Evolutionary conservation across 2,888 invertebrate genomes (phyloP), one percentile per base, ranked within the genome.

Genomic region (Lamellibrachia columna): DNA sequence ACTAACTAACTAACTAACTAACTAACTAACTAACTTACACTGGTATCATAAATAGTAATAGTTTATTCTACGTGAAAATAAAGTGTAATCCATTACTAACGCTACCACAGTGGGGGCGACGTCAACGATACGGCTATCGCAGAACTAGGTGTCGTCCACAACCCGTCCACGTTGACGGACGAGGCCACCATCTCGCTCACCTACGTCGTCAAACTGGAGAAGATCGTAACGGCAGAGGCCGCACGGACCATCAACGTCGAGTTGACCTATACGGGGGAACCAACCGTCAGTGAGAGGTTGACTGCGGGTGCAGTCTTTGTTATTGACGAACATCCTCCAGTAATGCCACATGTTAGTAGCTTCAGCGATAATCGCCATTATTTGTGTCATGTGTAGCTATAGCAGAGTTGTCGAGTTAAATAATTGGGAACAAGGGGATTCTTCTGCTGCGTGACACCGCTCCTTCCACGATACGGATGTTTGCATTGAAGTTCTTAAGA

Each of bases 171-270:
- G 75, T 11, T n/a, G 22, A 75, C 75, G 75, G 75, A 75, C 22
- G 75, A 75, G 15, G 75, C 22, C 75, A 75, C 75, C 75, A 22
- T 75, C 75, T 22, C 75, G 22, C 15, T 75, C 22, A 22, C 75
- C 22, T 75, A 75, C 75, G 75, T 75, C 75, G 75, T 75, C 75
- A 75, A 75, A n/a, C 22, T 75, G 75, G n/a, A 75, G 75, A 75
- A 11, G 22, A 75, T 15, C n/a, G 75, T 75, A n/a, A 75, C 75
- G 6, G 1, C 15, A 15, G 75, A 75, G 75, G 4, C 75, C 6
- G 15, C 75, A 75, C 75, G 75, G 75, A 75, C 75, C 6, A 11
- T 75, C 11, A 22, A 4, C 22, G 75, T n/a, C 22, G 6, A 11
- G 22, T n/a, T 75, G 6, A 75, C 75, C 75, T 75, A 75, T n/a